phyloP scores from a whole-genome alignment of 2,888 invertebrate genomes.

The Caenorhabditis sinica region DNA sequence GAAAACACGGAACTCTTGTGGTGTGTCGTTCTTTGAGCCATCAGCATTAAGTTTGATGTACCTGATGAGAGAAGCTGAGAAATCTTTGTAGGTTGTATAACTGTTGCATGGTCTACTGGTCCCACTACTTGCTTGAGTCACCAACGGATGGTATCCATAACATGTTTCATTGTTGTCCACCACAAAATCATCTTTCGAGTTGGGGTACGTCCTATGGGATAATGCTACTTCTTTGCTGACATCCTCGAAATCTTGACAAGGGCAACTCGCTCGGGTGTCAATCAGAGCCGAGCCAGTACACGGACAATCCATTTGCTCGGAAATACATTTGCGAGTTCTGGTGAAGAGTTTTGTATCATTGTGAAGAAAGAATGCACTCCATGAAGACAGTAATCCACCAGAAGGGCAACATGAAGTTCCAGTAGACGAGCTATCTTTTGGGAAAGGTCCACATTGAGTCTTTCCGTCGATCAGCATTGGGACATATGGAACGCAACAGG shows the following conservation, averaged over 20 bases:
- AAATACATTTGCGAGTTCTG: slow-evolving; percentile 22
- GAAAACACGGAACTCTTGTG: not conserved
- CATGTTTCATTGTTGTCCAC: not conserved
- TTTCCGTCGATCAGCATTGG: slow-evolving; percentile 26
- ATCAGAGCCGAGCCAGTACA: not conserved
- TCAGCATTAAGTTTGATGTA: not conserved
- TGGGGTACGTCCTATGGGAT: not conserved
- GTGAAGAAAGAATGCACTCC: slow-evolving; percentile 14
- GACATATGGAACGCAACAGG: slow-evolving; percentile 40
- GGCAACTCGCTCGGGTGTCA: not conserved
- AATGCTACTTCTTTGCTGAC: not conserved
- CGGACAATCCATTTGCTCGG: not conserved
- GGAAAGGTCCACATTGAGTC: slow-evolving; percentile 34
- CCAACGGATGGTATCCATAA: not conserved
- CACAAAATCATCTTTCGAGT: not conserved
- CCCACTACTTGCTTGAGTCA: not conserved
- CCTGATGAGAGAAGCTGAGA: not conserved
- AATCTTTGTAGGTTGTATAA: not conserved
- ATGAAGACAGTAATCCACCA: slow-evolving; percentile 27
- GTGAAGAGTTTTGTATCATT: not conserved
- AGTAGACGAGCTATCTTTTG: not conserved
- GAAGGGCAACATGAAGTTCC: slow-evolving; percentile 37
- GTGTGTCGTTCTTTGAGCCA: not conserved
- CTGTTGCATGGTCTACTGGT: not conserved
- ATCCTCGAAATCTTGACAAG: slow-evolving; percentile 9